Conservation (phyloP, 2,113 vertebrate genomes). For the Etia nguti region DNA sequence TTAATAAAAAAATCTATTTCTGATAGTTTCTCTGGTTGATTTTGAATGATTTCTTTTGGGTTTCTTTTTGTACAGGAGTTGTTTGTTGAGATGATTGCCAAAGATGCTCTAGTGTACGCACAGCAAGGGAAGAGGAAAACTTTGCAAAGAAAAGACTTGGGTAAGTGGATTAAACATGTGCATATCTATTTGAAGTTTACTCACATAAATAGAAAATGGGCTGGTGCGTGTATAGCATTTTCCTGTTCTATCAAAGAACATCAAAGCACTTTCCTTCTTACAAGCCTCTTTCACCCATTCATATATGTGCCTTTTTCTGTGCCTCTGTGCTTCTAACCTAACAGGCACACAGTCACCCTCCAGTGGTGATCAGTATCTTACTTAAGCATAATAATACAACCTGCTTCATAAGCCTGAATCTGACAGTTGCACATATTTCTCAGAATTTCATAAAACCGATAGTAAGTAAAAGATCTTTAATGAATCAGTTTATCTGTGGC, state of each 20-base stretch:
- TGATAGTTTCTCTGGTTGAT: neutral
- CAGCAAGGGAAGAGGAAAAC: constrained; percentile 97
- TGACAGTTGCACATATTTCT: neutral
- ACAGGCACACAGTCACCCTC: neutral
- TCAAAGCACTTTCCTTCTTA: neutral
- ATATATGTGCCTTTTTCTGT: neutral
- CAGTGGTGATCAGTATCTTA: neutral
- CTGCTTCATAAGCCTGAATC: neutral
- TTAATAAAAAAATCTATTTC: neutral
- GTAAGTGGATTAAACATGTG: constrained; percentile 53
- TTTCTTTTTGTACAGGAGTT: constrained; percentile 78
- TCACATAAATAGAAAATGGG: neutral
- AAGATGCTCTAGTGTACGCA: constrained; percentile 88
- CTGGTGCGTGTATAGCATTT: neutral
- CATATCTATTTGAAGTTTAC: neutral
- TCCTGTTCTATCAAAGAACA: neutral
- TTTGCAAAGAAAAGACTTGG: constrained; percentile 92
- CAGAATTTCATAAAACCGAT: neutral
- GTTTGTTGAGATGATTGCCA: constrained; percentile 96
- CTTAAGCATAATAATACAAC: neutral
- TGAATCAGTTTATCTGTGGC: neutral
- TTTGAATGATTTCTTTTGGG: neutral
- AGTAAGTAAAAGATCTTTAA: neutral
- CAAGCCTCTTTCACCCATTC: neutral
- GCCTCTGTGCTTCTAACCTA: neutral